Percentiles rank a stretch among this genome's conserved stretches.
phyloP scores from a whole-genome alignment of 2,113 vertebrate genomes.

The Pholis gunnellus region DNA sequence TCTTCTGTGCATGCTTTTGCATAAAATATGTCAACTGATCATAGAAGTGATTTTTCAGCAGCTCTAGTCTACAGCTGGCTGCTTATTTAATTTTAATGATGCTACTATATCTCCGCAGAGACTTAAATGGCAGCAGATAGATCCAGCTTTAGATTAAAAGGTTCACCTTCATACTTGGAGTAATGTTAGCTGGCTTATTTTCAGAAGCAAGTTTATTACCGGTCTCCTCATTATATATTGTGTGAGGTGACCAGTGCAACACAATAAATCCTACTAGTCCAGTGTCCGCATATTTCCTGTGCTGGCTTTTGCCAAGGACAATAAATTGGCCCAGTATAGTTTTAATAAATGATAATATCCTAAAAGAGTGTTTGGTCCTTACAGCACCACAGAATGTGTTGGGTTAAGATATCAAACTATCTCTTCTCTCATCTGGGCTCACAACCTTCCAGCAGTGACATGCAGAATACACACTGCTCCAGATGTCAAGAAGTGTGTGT shows the following conservation, averaged over 20 bases:
- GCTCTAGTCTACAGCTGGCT: background rate
- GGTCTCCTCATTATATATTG: constrained; percentile 4
- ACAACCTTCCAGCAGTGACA: constrained; percentile 26
- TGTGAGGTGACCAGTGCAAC: constrained; percentile 15
- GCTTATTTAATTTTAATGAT: constrained; percentile 31
- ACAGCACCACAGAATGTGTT: constrained; percentile 19
- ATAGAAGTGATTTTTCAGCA: constrained; percentile 1
- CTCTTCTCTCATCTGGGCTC: constrained; percentile 44
- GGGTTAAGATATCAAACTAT: constrained; percentile 42
- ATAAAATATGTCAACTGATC: background rate
- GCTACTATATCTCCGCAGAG: background rate
- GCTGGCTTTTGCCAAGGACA: constrained; percentile 36
- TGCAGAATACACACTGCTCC: constrained; percentile 43
- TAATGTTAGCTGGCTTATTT: constrained; percentile 7
- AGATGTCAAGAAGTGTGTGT: constrained; percentile 22
- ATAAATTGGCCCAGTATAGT: constrained; percentile 41
- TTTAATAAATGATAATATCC: constrained; percentile 45
- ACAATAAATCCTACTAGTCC: constrained; percentile 21
- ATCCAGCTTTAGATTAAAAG: constrained; percentile 13
- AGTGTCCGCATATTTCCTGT: constrained; percentile 1
- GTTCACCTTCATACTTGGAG: constrained; percentile 5
- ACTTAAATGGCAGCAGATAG: constrained; percentile 15
- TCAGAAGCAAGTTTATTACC: constrained; percentile 15
- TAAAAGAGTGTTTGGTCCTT: background rate
- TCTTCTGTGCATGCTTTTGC: background rate